Evolutionary conservation across 1,140 invertebrate genomes (phyloP).

Genomic region (Platorchestia sp.): DNA sequence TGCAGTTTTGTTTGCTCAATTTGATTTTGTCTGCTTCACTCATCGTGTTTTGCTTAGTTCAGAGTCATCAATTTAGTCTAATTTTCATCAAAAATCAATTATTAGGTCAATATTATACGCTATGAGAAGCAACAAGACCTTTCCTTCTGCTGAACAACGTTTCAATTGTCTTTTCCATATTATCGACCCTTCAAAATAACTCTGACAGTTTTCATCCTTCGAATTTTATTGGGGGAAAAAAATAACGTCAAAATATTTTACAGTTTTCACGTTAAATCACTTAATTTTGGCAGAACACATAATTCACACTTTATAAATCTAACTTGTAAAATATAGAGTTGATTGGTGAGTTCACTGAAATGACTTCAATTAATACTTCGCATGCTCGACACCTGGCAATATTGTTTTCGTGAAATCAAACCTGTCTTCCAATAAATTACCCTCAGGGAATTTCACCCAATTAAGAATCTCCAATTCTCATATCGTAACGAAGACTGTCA

Average conservation of each 20-base stretch:
- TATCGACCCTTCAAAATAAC: background rate
- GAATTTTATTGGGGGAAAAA: background rate
- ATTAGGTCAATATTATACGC: background rate
- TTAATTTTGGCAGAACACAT: background rate
- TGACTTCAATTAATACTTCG: background rate
- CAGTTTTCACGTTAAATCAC: background rate
- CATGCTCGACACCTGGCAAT: background rate
- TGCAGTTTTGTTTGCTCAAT: too few species aligned
- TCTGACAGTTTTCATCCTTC: background rate
- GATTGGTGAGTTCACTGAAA: background rate
- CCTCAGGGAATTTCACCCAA: background rate
- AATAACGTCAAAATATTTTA: too few species aligned
- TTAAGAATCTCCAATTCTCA: background rate
- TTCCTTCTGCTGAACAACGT: background rate
- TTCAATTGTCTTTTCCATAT: background rate
- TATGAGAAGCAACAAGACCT: background rate
- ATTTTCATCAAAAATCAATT: too few species aligned
- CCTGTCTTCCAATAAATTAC: background rate
- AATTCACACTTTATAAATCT: background rate
- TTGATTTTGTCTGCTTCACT: too few species aligned
- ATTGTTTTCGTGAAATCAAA: background rate
- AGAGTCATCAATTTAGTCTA: too few species aligned
- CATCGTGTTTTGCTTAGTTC: too few species aligned
- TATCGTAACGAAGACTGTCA: background rate
- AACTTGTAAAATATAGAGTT: background rate